These are phyloP conservation scores for Ciona savignyi DNA, from an alignment of 23 tunicate genomes.

Conservation along the genomic window DNA sequence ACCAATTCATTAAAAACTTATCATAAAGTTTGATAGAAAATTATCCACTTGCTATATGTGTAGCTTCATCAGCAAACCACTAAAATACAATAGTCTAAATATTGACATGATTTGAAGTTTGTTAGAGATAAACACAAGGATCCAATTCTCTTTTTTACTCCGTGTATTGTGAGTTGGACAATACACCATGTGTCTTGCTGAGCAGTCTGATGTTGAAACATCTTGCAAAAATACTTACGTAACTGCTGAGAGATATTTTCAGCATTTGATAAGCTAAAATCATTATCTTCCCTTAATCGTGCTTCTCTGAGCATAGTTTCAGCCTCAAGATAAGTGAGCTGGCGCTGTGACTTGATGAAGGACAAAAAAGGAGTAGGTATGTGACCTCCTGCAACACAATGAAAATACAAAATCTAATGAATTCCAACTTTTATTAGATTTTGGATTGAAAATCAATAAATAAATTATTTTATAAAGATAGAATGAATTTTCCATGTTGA, in stretches of 20 bases:
- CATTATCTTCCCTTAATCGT: background rate
- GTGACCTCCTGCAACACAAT: constrained; percentile 1
- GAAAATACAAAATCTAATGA: background rate
- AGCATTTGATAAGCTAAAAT: background rate
- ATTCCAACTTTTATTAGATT: background rate
- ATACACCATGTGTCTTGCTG: no score
- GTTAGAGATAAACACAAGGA: no score
- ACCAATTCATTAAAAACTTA: no score
- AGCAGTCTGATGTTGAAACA: no score
- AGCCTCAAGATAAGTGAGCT: constrained; percentile 46
- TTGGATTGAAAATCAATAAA: background rate
- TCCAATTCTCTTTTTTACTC: no score
- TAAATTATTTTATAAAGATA: background rate
- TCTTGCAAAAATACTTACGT: constrained; percentile 13
- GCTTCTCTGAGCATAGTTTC: constrained; percentile 27
- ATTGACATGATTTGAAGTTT: no score
- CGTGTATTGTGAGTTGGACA: no score
- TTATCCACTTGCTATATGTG: no score
- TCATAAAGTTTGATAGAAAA: no score
- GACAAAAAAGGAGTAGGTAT: constrained; percentile 28
- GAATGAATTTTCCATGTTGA: no score
- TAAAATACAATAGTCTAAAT: no score
- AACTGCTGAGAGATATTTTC: constrained; percentile 12
- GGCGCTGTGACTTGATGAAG: constrained; percentile 19
- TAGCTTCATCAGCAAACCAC: no score